phyloP scores from a whole-genome alignment of 2,888 invertebrate genomes.

The Agapostemon virescens region DNA sequence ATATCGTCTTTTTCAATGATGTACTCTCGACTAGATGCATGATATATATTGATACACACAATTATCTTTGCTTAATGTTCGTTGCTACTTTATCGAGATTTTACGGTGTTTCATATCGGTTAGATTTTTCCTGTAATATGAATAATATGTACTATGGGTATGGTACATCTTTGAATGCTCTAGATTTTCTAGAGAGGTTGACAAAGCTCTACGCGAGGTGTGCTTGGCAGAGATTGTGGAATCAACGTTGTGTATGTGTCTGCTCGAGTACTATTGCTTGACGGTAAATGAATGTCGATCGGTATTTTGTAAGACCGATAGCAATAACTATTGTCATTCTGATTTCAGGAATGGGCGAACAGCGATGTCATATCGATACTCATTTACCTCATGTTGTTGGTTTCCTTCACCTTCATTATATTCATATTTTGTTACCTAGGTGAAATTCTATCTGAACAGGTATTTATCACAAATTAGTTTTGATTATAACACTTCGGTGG shows the following conservation, averaged over 20 bases:
- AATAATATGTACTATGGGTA: neutral
- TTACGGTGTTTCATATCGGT: too few relatives aligned
- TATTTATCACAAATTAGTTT: conserved; percentile 18
- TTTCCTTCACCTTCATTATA: conserved; percentile 43
- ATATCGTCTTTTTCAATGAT: too few relatives aligned
- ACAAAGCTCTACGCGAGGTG: conserved; percentile 65
- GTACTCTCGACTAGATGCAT: too few relatives aligned
- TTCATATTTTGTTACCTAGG: conserved; percentile 61
- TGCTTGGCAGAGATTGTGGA: conserved; percentile 72
- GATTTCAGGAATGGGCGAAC: conserved; percentile 48
- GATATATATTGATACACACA: too few relatives aligned
- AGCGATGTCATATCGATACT: conserved; percentile 13
- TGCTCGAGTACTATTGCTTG: conserved; percentile 73
- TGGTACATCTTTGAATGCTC: neutral
- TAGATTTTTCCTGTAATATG: neutral
- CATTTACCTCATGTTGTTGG: neutral
- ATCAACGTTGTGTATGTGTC: conserved; percentile 72
- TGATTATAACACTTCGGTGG: neutral
- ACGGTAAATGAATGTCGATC: conserved; percentile 59
- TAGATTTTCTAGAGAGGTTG: conserved; percentile 48
- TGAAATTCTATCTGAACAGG: conserved; percentile 56
- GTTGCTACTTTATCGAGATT: too few relatives aligned
- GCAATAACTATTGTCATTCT: neutral
- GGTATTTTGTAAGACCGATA: neutral
- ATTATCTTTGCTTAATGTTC: too few relatives aligned